phyloP scores from a whole-genome alignment of 2,888 invertebrate genomes.

The Apeira syringaria region DNA sequence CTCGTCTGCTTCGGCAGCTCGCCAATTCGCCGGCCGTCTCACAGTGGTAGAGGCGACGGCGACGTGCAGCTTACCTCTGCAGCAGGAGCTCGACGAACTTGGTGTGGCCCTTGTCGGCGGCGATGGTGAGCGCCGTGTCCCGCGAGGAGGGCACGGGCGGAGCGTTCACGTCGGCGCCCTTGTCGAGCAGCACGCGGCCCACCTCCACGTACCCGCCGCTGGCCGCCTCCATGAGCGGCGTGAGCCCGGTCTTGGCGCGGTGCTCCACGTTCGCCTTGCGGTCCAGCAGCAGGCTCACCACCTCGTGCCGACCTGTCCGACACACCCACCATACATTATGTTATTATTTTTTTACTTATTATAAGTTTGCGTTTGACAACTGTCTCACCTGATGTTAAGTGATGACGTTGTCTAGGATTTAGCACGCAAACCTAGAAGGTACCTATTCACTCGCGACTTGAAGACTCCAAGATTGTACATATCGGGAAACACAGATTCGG shows the following conservation, averaged over 20 bases:
- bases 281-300: conserved; percentile 97
- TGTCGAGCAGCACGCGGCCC: conserved; percentile 96
- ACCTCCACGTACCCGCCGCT: conserved; percentile 99
- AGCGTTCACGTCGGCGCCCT: conserved; percentile 99
- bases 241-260: conserved; percentile 98
- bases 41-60: too few species aligned
- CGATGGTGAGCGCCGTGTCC: conserved; percentile 99
- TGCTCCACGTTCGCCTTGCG: conserved; percentile 99
- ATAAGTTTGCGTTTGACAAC: too few species aligned
- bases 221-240: conserved; percentile 99
- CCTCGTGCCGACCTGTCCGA: conserved; percentile 95
- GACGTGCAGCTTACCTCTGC: conserved; percentile 83
- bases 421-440: too few species aligned
- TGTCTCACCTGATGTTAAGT: too few species aligned
- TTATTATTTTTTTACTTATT: too few species aligned
- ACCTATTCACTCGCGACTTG: too few species aligned
- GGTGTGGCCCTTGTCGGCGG: conserved; percentile 99
- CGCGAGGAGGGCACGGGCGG: conserved; percentile 98
- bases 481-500: too few species aligned
- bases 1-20: too few species aligned
- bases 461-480: too few species aligned
- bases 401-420: too few species aligned
- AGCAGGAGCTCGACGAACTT: conserved; percentile 94
- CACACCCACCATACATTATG: too few species aligned
- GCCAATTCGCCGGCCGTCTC: too few species aligned